These are phyloP conservation scores for Dione vanillae DNA, from an alignment of 2,888 invertebrate species.

Conservation along the genomic window DNA sequence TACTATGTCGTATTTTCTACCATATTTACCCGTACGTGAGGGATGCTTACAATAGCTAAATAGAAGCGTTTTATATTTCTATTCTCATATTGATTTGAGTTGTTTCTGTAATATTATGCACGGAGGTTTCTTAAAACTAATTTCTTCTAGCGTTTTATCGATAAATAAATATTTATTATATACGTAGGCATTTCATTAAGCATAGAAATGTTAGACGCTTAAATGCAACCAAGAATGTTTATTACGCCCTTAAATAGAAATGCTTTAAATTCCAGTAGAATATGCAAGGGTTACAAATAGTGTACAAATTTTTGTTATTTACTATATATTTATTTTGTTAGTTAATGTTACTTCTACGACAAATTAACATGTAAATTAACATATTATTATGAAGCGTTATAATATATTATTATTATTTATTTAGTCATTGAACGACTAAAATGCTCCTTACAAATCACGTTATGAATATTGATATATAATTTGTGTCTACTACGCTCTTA, in stretches of 20 bases:
- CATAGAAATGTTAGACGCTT: slow-evolving; percentile 34
- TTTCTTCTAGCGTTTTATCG: slow-evolving; percentile 18
- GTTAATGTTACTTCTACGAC: background rate
- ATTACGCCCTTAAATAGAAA: slow-evolving; percentile 41
- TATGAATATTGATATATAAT: too few species aligned
- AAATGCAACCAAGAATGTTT: slow-evolving; percentile 43
- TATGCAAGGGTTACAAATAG: slow-evolving; percentile 37
- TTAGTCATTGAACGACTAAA: too few species aligned
- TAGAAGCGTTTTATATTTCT: slow-evolving; percentile 83
- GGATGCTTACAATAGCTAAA: slow-evolving; percentile 79
- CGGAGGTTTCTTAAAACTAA: background rate
- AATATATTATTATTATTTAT: too few species aligned
- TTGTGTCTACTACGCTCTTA: too few species aligned
- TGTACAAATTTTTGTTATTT: slow-evolving; percentile 23
- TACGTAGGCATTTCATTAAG: slow-evolving; percentile 37
- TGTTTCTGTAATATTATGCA: slow-evolving; percentile 70
- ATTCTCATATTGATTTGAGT: slow-evolving; percentile 80
- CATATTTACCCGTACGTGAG: slow-evolving; percentile 83
- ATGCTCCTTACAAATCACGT: too few species aligned
- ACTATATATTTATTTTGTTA: too few species aligned
- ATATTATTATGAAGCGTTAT: background rate
- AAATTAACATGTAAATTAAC: background rate
- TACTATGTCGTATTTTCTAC: slow-evolving; percentile 82
- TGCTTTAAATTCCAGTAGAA: slow-evolving; percentile 42
- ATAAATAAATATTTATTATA: slow-evolving; percentile 19